Conservation (phyloP, 1,140 invertebrate species). For the Hestina assimilis region DNA sequence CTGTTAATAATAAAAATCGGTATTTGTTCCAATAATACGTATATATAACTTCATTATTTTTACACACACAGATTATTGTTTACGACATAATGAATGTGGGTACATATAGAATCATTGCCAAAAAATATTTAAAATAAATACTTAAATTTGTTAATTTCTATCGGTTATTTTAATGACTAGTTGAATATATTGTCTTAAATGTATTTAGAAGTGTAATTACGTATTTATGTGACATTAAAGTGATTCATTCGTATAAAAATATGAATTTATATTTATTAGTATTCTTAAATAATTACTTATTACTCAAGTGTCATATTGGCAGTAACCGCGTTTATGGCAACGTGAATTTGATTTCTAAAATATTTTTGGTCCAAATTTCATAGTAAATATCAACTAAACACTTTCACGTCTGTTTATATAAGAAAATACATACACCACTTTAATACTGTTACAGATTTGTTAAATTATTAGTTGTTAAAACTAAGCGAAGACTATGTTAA, state of each 20-base stretch:
- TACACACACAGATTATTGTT: slow-evolving; percentile 40
- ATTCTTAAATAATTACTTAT: slow-evolving; percentile 49
- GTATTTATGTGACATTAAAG: slow-evolving; percentile 1
- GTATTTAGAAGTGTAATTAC: neutral
- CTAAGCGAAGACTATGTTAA: slow-evolving; percentile 69
- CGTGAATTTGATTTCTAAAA: slow-evolving; percentile 72
- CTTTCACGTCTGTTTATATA: slow-evolving; percentile 54
- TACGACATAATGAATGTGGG: neutral
- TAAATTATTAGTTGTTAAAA: slow-evolving; percentile 60
- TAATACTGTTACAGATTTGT: slow-evolving; percentile 73
- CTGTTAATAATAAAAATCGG: slow-evolving; percentile 52
- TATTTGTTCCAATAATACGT: slow-evolving; percentile 40
- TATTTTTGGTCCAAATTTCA: slow-evolving; percentile 75
- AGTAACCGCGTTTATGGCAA: slow-evolving; percentile 72
- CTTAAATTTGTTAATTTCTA: neutral
- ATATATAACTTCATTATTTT: slow-evolving; percentile 45
- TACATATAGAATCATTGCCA: too few relatives aligned
- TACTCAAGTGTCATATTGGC: slow-evolving; percentile 71
- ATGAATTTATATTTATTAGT: slow-evolving; percentile 43
- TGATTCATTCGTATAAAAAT: slow-evolving; percentile 61
- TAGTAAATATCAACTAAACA: slow-evolving; percentile 47
- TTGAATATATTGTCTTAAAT: neutral
- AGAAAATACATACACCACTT: slow-evolving; percentile 71
- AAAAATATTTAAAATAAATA: neutral
- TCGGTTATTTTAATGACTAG: slow-evolving; percentile 2